Base-by-base conservation (phyloP, 2,113 vertebrate genomes). In the Psophia crepitans region DNA sequence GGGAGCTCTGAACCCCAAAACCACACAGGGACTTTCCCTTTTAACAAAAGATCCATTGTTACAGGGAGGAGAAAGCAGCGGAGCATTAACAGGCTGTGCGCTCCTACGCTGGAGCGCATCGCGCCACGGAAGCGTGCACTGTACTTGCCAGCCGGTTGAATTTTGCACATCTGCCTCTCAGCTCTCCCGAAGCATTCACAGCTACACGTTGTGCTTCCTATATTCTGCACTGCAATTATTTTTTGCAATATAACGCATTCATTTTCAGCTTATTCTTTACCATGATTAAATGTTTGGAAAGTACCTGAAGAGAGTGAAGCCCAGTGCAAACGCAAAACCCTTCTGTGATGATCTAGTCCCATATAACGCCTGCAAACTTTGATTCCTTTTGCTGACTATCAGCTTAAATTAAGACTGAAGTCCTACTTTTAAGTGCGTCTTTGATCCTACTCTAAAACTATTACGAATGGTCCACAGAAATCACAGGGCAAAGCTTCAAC, bases 161-260 rank as follows among this genome's bases (percentile, higher is more conserved):
- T 28, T 71, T 19, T 64, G 11, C n/a, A 44, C 24, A 58, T 23
- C 35, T 64, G 33, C 20, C 32, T 70, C 56, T 70, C 56, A 69
- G 19, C 32, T 58, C 41, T 71, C 23, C 65, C 60, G 43, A 87
- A 49, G 41, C 32, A 51, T 14, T 68, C 53, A 27, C 54, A 37
- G 28, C 41, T 11, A 46, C 46, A 18, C 1, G 2, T 10, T 65
- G 16, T 4, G 4, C 49, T n/a, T n/a, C n/a, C n/a, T n/a, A n/a
- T n/a, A n/a, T n/a, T n/a, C 46, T 41, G 57, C 24, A 30, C 23
- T n/a, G 43, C 28, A 22, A 8, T 37, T 43, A 7, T 26, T 18
- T 49, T 18, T 37, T 27, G n/a, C n/a, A 12, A 37, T 64, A 35
- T 22, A 71, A 71, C 20, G 15, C 15, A 65, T 65, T 78, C 3